phyloP scores from a whole-genome alignment of 2,113 vertebrate genomes.

The Caranx melampygus region DNA sequence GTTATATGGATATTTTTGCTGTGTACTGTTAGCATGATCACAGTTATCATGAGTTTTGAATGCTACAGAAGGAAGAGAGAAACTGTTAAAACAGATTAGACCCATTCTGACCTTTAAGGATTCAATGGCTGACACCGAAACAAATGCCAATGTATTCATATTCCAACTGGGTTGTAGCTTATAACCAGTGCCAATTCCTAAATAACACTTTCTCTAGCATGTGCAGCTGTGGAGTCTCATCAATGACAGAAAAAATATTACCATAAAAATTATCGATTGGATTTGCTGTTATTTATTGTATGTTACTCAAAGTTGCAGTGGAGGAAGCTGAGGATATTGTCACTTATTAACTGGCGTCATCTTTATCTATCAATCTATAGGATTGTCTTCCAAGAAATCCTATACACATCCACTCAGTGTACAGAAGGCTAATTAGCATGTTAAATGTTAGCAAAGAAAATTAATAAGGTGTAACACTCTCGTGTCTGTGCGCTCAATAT shows the following conservation, averaged over 20 bases:
- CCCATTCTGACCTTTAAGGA: conserved; percentile 30
- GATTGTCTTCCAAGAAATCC: background rate
- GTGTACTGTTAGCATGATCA: background rate
- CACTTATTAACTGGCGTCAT: background rate
- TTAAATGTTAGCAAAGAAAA: background rate
- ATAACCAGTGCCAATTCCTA: background rate
- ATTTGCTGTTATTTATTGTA: background rate
- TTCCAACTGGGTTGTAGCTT: background rate
- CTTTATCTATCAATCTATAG: background rate
- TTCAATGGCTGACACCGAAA: conserved; percentile 2
- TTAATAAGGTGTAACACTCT: background rate
- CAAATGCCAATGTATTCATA: conserved; percentile 13
- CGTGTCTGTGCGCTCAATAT: background rate
- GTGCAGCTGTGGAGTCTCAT: background rate
- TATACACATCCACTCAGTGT: background rate
- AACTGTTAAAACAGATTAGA: background rate
- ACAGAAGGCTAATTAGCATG: background rate
- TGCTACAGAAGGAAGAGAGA: conserved; percentile 35
- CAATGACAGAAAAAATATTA: background rate
- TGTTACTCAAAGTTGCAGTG: background rate
- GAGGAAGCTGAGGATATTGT: background rate
- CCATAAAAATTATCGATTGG: background rate
- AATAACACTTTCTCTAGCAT: no score
- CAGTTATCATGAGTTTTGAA: conserved; percentile 14
- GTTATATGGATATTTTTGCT: background rate